These are phyloP conservation scores for Platycercus adscitus DNA, from an alignment of 2,113 vertebrate species.

Conservation along the genomic window DNA sequence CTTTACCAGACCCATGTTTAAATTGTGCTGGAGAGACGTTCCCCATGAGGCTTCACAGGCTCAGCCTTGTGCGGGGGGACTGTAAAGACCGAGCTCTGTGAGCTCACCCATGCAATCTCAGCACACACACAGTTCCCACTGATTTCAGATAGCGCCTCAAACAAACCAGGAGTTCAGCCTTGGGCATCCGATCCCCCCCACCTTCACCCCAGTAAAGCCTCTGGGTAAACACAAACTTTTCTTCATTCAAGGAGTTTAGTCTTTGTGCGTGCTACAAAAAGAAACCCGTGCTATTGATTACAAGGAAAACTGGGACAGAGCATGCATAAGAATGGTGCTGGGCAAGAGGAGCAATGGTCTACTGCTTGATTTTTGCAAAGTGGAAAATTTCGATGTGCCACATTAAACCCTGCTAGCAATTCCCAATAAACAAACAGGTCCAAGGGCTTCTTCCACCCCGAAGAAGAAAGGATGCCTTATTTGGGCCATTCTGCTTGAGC, in stretches of 20 bases:
- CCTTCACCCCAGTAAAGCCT: neutral
- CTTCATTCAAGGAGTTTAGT: neutral
- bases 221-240: neutral
- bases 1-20: neutral
- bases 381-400: neutral
- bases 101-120: fast-evolving
- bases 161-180: neutral
- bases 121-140: fast-evolving
- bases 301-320: neutral
- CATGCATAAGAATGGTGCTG: neutral
- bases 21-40: neutral
- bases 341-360: neutral
- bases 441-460: neutral
- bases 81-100: fast-evolving
- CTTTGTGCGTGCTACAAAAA: conserved; percentile 3
- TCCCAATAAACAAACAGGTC: neutral
- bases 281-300: neutral
- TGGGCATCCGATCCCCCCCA: fast-evolving
- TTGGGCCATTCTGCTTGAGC: neutral
- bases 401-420: neutral
- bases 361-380: neutral
- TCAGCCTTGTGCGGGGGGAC: neutral
- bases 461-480: conserved; percentile 27
- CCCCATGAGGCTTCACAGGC: fast-evolving
- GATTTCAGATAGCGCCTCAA: neutral